Conservation (phyloP, 2,888 invertebrate species). For the Itoplectis maculator region DNA sequence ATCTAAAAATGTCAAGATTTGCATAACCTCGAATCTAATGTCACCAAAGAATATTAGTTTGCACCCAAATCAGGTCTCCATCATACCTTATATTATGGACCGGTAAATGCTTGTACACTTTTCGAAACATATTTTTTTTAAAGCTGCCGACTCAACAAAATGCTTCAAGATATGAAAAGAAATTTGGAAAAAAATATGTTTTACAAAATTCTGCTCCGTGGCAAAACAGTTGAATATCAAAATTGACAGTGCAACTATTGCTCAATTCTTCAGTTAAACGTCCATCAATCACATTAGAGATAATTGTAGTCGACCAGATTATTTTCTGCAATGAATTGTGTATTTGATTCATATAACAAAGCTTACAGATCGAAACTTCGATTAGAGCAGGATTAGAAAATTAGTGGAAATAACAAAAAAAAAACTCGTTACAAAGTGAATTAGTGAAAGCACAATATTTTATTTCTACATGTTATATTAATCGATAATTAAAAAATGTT, state of each 20-base stretch:
- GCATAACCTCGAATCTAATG: slow-evolving; percentile 21
- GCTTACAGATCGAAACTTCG: neutral
- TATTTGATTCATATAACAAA: slow-evolving; percentile 7
- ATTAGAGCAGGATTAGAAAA: neutral
- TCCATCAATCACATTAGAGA: neutral
- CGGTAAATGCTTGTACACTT: slow-evolving; percentile 41
- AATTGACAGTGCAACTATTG: neutral
- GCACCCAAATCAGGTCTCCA: neutral
- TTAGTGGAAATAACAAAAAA: neutral
- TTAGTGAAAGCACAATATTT: slow-evolving; percentile 72
- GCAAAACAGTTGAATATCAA: slow-evolving; percentile 18
- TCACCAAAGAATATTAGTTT: neutral
- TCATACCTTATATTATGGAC: slow-evolving; percentile 49
- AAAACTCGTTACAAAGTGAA: slow-evolving; percentile 38
- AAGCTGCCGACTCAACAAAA: neutral
- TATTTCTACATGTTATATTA: slow-evolving; percentile 70
- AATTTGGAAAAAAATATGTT: slow-evolving; percentile 42
- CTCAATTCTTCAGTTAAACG: neutral
- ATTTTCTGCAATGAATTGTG: slow-evolving; percentile 10
- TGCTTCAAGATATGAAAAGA: slow-evolving; percentile 23
- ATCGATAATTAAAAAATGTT: slow-evolving; percentile 44
- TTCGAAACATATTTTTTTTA: slow-evolving; percentile 62
- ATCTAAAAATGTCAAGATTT: slow-evolving; percentile 31
- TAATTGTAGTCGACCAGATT: neutral
- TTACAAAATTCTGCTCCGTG: neutral